Percentiles rank a stretch among this genome's conserved stretches.
Conservation (phyloP, 2,797 vertebrate species). For the Pangasius macronema region DNA sequence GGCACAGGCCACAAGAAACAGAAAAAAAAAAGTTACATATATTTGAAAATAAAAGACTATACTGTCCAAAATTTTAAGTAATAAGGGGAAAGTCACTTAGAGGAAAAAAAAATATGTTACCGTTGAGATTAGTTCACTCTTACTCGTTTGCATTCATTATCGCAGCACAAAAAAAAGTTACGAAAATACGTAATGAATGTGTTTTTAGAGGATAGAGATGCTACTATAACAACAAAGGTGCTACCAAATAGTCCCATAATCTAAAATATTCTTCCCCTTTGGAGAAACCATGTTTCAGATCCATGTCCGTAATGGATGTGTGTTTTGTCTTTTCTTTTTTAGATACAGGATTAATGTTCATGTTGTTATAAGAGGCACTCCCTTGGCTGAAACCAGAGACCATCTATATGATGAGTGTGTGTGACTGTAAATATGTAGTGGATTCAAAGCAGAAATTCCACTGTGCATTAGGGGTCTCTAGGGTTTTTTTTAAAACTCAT, state of each 20-base stretch:
- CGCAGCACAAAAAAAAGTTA: slow-evolving; percentile 62
- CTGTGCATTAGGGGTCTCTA: slow-evolving; percentile 37
- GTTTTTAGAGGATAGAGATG: slow-evolving; percentile 62
- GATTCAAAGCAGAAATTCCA: slow-evolving; percentile 41
- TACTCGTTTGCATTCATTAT: slow-evolving; percentile 66
- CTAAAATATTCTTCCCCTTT: slow-evolving; percentile 65
- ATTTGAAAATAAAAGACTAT: slow-evolving; percentile 68
- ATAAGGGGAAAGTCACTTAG: slow-evolving; percentile 63
- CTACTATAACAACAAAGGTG: slow-evolving; percentile 66
- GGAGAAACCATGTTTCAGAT: slow-evolving; percentile 59
- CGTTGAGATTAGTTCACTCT: slow-evolving; percentile 65
- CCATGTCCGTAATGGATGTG: slow-evolving; percentile 58
- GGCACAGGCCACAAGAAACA: slow-evolving; percentile 67
- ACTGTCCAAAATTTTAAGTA: slow-evolving; percentile 65
- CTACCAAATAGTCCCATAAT: slow-evolving; percentile 65
- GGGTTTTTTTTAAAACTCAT: slow-evolving; percentile 32
- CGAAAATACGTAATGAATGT: slow-evolving; percentile 59
- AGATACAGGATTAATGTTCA: slow-evolving; percentile 69
- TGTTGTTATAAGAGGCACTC: slow-evolving; percentile 63
- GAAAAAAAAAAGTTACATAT: slow-evolving; percentile 63
- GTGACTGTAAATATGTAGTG: slow-evolving; percentile 34
- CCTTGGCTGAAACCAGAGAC: slow-evolving; percentile 48
- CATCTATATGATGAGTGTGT: slow-evolving; percentile 31
- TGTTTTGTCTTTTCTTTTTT: slow-evolving; percentile 46
- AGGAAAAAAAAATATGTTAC: slow-evolving; percentile 66